Evolutionary conservation across 2,888 invertebrate genomes (phyloP).

Genomic region (Ormyrus thymus): DNA sequence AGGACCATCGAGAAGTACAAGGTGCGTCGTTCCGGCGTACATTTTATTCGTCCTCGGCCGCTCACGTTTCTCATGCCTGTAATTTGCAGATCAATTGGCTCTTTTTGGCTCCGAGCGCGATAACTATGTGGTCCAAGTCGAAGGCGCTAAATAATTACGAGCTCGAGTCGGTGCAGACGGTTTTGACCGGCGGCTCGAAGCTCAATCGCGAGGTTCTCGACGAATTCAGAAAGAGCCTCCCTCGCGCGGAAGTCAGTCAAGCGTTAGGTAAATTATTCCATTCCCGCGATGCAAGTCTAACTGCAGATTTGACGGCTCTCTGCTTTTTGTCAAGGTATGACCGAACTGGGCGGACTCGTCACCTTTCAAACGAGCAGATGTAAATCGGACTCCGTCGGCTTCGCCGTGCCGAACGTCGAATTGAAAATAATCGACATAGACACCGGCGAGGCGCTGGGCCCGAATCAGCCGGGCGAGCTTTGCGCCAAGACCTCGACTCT

Average conservation of each 20-base stretch:
- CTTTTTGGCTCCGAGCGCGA: conserved; percentile 58
- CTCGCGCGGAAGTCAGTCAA: conserved; percentile 52
- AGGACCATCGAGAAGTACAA: conserved; percentile 66
- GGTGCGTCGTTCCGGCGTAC: conserved; percentile 54
- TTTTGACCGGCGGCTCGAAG: conserved; percentile 62
- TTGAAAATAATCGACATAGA: conserved; percentile 63
- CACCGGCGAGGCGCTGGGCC: conserved; percentile 58
- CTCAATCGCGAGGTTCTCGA: conserved; percentile 58
- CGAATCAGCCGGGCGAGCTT: conserved; percentile 63
- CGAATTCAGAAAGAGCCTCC: conserved; percentile 1
- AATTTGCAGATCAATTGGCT: conserved; percentile 60
- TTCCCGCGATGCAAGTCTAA: not conserved
- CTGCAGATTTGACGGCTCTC: too few relatives aligned
- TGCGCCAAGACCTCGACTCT: conserved; percentile 59
- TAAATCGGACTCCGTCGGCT: conserved; percentile 63
- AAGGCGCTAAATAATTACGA: conserved; percentile 58
- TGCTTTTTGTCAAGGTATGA: conserved; percentile 60
- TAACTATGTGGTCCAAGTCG: conserved; percentile 60
- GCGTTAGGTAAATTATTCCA: conserved; percentile 59
- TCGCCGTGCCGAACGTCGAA: conserved; percentile 53
- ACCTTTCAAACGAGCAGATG: conserved; percentile 51
- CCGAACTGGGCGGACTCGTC: conserved; percentile 61
- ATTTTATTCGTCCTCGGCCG: too few relatives aligned
- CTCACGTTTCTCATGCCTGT: too few relatives aligned
- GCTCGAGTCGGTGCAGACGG: conserved; percentile 58